These are phyloP conservation scores for Slavum lentiscoides DNA, from an alignment of 2,888 invertebrate genomes.

Conservation along the genomic window DNA sequence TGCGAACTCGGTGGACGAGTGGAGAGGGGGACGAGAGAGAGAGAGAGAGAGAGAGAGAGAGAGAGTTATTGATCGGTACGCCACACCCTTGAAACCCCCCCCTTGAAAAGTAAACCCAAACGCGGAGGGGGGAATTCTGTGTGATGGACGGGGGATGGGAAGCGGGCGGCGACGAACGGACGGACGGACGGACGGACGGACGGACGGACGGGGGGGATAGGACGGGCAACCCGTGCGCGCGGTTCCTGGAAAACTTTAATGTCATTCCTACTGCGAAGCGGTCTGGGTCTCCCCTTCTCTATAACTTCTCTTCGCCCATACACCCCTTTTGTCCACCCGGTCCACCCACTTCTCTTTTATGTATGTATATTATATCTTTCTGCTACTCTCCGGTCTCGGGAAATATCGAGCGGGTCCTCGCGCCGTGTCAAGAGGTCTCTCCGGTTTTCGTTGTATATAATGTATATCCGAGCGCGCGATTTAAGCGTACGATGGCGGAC, in stretches of 20 bases:
- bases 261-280: constrained; percentile 53
- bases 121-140: constrained; percentile 15
- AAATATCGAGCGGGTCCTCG: constrained; percentile 49
- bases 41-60: constrained; percentile 13
- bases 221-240: constrained; percentile 34
- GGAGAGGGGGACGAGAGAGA: neutral
- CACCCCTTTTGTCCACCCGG: constrained; percentile 27
- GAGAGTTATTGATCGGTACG: constrained; percentile 51
- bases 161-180: neutral
- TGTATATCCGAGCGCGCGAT: neutral
- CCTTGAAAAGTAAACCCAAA: constrained; percentile 42
- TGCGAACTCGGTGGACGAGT: constrained; percentile 2
- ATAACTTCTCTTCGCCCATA: constrained; percentile 26
- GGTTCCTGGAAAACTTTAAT: constrained; percentile 53
- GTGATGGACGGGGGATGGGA: neutral
- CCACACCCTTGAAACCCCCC: constrained; percentile 52
- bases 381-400: constrained; percentile 33
- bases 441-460: constrained; percentile 31
- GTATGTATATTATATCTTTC: constrained; percentile 47
- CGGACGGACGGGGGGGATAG: neutral
- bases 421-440: constrained; percentile 46
- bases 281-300: constrained; percentile 42
- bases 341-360: constrained; percentile 49
- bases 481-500: constrained; percentile 2
- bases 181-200: no score